Percentiles rank a stretch among this genome's conserved stretches.
These are phyloP conservation scores for Drosophila atripex DNA, from an alignment of 2,888 invertebrate species.

Conservation along the genomic window DNA sequence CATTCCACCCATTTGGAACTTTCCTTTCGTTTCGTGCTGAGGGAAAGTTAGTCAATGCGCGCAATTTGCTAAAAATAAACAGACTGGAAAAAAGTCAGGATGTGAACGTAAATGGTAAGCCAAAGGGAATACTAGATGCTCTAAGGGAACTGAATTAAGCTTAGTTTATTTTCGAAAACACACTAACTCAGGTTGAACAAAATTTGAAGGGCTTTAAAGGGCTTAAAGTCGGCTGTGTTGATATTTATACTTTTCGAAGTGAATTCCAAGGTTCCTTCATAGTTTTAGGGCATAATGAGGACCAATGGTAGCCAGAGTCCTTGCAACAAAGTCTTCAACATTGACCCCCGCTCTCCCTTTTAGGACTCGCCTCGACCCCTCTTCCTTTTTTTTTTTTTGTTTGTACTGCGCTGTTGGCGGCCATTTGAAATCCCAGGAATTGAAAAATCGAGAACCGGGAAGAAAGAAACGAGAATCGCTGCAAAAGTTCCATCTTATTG, in stretches of 20 bases:
- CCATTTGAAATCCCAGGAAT: slow-evolving; percentile 16
- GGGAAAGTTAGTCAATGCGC: slow-evolving; percentile 58
- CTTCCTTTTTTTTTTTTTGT: slow-evolving; percentile 28
- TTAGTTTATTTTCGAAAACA: not conserved
- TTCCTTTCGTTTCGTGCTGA: slow-evolving; percentile 44
- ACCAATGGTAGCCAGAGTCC: slow-evolving; percentile 58
- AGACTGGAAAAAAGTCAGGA: slow-evolving; percentile 37
- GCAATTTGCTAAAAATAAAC: slow-evolving; percentile 56
- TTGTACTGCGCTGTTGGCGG: slow-evolving; percentile 47
- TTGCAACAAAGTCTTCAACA: slow-evolving; percentile 46
- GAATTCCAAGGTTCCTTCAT: not conserved
- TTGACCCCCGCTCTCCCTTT: not conserved
- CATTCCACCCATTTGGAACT: slow-evolving; percentile 9
- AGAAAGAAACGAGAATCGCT: not conserved
- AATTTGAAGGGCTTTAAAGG: not conserved
- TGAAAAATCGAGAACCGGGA: slow-evolving; percentile 10
- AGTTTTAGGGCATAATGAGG: slow-evolving; percentile 35
- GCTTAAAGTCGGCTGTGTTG: not conserved
- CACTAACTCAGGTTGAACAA: not conserved
- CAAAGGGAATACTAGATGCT: slow-evolving; percentile 22
- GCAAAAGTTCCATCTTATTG: slow-evolving; percentile 26
- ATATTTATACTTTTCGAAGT: not conserved
- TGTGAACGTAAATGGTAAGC: slow-evolving; percentile 6
- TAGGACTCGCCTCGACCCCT: not conserved
- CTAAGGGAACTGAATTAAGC: slow-evolving; percentile 21